A percentile compares a stretch with the other conserved stretches of the same genome.
Evolutionary conservation across 2,797 vertebrate species (phyloP).

Genomic region (Phoebastria nigripes): DNA sequence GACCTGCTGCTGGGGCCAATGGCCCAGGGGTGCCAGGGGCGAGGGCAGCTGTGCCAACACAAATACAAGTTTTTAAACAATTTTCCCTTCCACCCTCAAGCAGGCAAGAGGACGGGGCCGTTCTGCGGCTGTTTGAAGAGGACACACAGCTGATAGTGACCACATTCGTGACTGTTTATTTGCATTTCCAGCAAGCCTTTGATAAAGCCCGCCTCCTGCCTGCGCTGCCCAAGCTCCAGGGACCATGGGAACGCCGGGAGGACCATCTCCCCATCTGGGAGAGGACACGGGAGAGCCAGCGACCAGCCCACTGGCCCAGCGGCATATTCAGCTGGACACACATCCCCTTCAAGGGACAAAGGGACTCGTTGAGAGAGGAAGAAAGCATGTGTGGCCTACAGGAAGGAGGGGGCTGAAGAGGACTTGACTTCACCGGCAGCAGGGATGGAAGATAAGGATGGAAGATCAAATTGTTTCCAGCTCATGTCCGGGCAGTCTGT

Average conservation of each 20-base stretch:
- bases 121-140: neutral
- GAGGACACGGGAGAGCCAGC: neutral
- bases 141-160: neutral
- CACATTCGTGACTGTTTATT: neutral
- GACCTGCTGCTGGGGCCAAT: neutral
- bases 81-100: neutral
- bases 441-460: slow-evolving; percentile 9
- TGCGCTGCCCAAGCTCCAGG: neutral
- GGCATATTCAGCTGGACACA: slow-evolving; percentile 28
- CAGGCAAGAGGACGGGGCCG: neutral
- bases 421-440: neutral
- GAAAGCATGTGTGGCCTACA: slow-evolving; percentile 17
- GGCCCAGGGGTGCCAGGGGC: neutral
- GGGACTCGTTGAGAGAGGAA: neutral
- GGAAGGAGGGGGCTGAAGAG: slow-evolving; percentile 49
- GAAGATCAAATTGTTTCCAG: slow-evolving; percentile 29
- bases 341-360: slow-evolving; percentile 23
- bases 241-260: neutral
- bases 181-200: slow-evolving; percentile 45
- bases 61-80: neutral
- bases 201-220: slow-evolving; percentile 7
- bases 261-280: neutral
- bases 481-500: neutral
- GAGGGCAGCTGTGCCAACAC: neutral
- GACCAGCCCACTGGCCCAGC: neutral